Evolutionary conservation across 2,888 invertebrate species (phyloP), one percentile per base, ranked within the genome.

Genomic region (Cactoblastis cactorum): DNA sequence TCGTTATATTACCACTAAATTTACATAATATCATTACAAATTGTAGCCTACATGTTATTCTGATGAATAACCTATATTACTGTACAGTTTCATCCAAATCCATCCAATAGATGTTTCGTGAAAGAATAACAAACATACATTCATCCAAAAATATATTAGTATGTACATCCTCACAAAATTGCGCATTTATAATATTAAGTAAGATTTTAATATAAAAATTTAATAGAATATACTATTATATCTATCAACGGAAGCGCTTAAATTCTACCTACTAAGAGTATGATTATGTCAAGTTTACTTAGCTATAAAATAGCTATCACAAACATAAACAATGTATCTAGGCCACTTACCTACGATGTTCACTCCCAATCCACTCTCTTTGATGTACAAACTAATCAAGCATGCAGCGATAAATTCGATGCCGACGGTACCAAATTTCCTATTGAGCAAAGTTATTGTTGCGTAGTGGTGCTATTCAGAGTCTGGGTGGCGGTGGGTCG

Each of bases 371-470:
- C 17, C 33, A 46, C 46, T 37, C 19, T 35, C 22, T 47, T 53
- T 47, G 48, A 49, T 43, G 61, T 61, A 63, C 52, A 61, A 71
- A 69, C 69, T 74, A 76, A 79, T 80, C 74, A 77, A 71, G 68
- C 77, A 69, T 69, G 63, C 50, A 58, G 49, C 50, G 48, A 50
- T 53, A 69, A 67, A 70, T 67, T 63, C 66, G 67, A 65, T 67
- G 62, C 67, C 67, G 69, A 76, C 72, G 73, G 76, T 76, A 76
- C 61, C 63, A 57, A 69, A 76, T 74, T 70, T 73, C 67, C 68
- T 71, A 69, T 75, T 79, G 76, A 81, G 77, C 77, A 77, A 75
- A 71, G 73, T 77, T 77, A 79, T 77, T 79, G 80, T 82, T 76
- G 69, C 68, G 65, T 65, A 63, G 58, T 67, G n/a, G 67, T 69